Evolutionary conservation across 2,888 invertebrate species (phyloP), one percentile per base, ranked within the genome.

Genomic region (Allacma fusca): DNA sequence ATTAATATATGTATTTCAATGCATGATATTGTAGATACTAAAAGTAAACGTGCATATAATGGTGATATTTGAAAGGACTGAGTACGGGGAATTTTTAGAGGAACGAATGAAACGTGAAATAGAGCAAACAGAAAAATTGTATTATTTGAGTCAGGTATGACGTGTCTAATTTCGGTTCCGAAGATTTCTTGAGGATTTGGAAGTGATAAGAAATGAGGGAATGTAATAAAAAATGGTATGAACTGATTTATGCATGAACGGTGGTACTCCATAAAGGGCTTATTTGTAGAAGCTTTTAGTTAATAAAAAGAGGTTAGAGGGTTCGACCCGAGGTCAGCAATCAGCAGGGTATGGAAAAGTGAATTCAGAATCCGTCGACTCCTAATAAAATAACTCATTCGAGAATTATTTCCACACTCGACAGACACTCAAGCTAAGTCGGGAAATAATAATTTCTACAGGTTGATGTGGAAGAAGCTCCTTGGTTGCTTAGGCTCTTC

Each of bases 301-400:
- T 75, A 75, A 75, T 75, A 69, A 76, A 70, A 69, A 76, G 70
- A 64, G 76, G 76, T 76, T 59, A 76, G 43, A 70, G 76, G 69
- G 29, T 70, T 64, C 70, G 76, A 76, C 76, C 69, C 28, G 44
- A 59, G 77, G 77, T 77, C 77, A 73, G 28, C 24, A 23, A 68
- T 44, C 73, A 77, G 77, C 77, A 73, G 77, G 71, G 28, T 23
- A 57, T 40, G 19, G 28, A 59, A 65, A 72, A 68, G 67, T 72
- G 72, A 77, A 73, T 77, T 77, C 73, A 68, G 72, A 72, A 59
- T 73, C 77, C 73, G 77, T 77, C 77, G 77, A 72, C 77, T 72
- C 67, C 77, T 77, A 72, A 73, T 77, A 73, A 77, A 77, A 77
- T 77, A 77, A 77, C 77, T 77, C 77, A 77, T 59, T 77, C 65